These are phyloP conservation scores for Argentina silus DNA, from an alignment of 2,797 vertebrate species.

Conservation along the genomic window DNA sequence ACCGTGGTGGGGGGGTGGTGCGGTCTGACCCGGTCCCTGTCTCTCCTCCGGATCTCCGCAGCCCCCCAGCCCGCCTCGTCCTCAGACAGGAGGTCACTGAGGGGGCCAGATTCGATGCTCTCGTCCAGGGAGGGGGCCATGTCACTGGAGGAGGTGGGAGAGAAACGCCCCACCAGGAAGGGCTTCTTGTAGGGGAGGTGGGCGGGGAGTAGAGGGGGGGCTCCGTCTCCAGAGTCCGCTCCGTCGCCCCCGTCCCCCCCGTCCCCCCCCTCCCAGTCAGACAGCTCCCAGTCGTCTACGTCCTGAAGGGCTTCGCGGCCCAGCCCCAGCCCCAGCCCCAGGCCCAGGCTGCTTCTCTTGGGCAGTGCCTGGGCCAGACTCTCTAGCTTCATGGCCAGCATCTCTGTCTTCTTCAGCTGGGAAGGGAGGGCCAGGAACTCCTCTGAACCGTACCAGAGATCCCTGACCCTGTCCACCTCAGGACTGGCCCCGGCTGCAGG, in stretches of 20 bases:
- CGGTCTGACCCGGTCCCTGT: slow-evolving; percentile 16
- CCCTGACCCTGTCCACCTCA: slow-evolving; percentile 49
- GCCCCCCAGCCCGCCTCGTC: slow-evolving; percentile 75
- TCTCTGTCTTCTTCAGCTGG: slow-evolving; percentile 92
- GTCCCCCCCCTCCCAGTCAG: slow-evolving; percentile 84
- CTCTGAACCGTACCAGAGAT: slow-evolving; percentile 93
- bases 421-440: slow-evolving; percentile 95
- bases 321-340: slow-evolving; percentile 4
- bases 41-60: slow-evolving; percentile 48
- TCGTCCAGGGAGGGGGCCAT: slow-evolving; percentile 86
- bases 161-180: slow-evolving; percentile 69
- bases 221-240: slow-evolving; percentile 34
- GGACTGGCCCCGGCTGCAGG: slow-evolving; percentile 47
- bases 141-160: slow-evolving; percentile 90
- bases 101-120: slow-evolving; percentile 90
- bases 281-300: slow-evolving; percentile 95
- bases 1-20: slow-evolving; percentile 12
- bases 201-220: slow-evolving; percentile 32
- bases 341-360: slow-evolving; percentile 67
- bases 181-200: slow-evolving; percentile 70
- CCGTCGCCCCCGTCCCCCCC: slow-evolving; percentile 34
- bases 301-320: slow-evolving; percentile 85
- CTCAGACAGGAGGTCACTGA: slow-evolving; percentile 90
- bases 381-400: slow-evolving; percentile 89
- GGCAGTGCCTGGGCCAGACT: slow-evolving; percentile 86